Base-by-base conservation (phyloP, 2,797 vertebrate species). In the Choloepus didactylus region DNA sequence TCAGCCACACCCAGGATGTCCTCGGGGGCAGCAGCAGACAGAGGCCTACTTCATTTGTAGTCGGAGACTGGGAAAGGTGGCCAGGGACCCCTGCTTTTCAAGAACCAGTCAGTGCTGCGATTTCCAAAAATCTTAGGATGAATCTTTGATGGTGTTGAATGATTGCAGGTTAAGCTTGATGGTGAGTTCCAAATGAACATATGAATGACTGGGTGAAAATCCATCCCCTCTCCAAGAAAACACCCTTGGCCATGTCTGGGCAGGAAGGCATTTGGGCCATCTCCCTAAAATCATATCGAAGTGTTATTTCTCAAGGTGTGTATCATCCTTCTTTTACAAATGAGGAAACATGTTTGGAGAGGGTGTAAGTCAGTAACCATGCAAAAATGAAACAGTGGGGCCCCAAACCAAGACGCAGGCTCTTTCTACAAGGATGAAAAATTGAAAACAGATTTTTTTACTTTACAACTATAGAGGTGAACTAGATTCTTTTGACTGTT, bases 301-400 rank as follows among this genome's bases (percentile, higher is more conserved):
- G n/a, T 31, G 16, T n/a, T 89, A 29, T 75, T 83, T 87, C 69
- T 83, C 8, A 1, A 86, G 73, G 38, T 82, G n/a, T 51, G 0
- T 38, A 56, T 35, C 49, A 35, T 82, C 51, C 25, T 89, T 4
- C 9, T 70, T 89, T 91, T 70, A 79, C 64, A 93, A 66, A 56
- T 38, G 41, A 89, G 46, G 25, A 77, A 70, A 72, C 29, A 83
- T 49, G 11, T 69, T 77, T 41, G 44, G 9, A 87, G 86, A 80
- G 72, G 35, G 66, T 44, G 6, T 31, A 59, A 60, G n/a, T 44
- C 60, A 84, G 70, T 87, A 60, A 88, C 54, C n/a, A 46, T 54
- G 35, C 21, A 70, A 79, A 72, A 6, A 23, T 49, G 11, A 29
- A 87, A 29, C 62, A 62, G 31, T 67, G 21, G 25, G n/a, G 3